A percentile compares a stretch with the other conserved stretches of the same genome.
phyloP scores from a whole-genome alignment of 2,113 vertebrate genomes.

The Takifugu bimaculatus region DNA sequence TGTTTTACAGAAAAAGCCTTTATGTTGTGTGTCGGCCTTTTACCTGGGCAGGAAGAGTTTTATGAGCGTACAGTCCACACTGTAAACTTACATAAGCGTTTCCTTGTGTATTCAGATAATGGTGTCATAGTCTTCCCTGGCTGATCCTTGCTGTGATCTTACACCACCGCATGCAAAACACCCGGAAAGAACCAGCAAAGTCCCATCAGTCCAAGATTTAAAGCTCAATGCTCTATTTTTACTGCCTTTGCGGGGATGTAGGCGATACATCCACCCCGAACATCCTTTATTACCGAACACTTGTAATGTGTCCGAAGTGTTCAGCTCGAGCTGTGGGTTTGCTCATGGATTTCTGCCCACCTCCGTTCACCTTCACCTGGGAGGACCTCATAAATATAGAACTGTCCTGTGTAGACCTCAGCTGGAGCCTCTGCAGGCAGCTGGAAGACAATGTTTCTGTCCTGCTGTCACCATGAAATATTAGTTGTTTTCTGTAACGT shows the following conservation, averaged over 20 bases:
- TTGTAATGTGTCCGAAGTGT: too few relatives aligned
- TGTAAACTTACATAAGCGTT: not conserved
- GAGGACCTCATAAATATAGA: too few relatives aligned
- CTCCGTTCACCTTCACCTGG: too few relatives aligned
- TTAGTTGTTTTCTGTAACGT: not conserved
- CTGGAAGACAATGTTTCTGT: too few relatives aligned
- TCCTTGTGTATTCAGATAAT: not conserved
- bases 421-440: too few relatives aligned
- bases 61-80: not conserved
- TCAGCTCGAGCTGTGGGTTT: too few relatives aligned
- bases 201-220: not conserved
- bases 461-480: not conserved
- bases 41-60: not conserved
- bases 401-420: too few relatives aligned
- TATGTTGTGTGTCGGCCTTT: not conserved
- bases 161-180: too few relatives aligned
- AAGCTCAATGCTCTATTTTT: not conserved
- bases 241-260: not conserved
- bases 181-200: not conserved
- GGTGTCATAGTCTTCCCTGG: not conserved
- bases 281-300: not conserved
- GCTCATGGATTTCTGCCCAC: too few relatives aligned
- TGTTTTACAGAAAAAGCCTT: conserved; percentile 20
- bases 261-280: not conserved
- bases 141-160: not conserved